Conservation (phyloP, 2,113 vertebrate species). For the Mungos mungo region DNA sequence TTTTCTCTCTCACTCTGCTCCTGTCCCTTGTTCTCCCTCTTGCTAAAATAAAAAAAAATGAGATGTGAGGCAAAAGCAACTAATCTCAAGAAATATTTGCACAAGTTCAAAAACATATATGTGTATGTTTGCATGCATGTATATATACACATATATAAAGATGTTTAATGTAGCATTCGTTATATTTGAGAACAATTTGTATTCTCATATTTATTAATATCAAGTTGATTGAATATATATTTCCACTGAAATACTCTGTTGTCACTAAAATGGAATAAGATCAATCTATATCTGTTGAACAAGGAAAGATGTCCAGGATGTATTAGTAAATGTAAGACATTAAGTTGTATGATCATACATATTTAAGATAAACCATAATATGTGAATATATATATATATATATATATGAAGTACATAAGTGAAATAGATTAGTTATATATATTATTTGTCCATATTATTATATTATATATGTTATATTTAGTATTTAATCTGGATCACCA, state of each 20-base stretch:
- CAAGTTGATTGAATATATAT: background rate
- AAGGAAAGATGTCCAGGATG: background rate
- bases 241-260: background rate
- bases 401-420: background rate
- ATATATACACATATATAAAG: background rate
- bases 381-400: background rate
- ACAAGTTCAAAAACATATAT: background rate
- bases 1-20: background rate
- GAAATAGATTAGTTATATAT: background rate
- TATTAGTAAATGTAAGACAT: background rate
- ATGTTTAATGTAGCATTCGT: background rate
- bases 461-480: background rate
- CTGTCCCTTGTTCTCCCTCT: background rate
- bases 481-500: background rate
- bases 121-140: background rate
- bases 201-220: background rate
- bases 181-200: background rate
- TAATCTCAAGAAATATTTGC: background rate
- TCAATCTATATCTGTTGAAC: background rate
- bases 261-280: background rate
- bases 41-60: background rate
- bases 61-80: background rate
- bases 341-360: background rate
- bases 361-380: background rate
- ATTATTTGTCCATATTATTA: background rate